Evolutionary conservation across 2,888 invertebrate species (phyloP).

Genomic region (Rhimphoctona megacephalus): DNA sequence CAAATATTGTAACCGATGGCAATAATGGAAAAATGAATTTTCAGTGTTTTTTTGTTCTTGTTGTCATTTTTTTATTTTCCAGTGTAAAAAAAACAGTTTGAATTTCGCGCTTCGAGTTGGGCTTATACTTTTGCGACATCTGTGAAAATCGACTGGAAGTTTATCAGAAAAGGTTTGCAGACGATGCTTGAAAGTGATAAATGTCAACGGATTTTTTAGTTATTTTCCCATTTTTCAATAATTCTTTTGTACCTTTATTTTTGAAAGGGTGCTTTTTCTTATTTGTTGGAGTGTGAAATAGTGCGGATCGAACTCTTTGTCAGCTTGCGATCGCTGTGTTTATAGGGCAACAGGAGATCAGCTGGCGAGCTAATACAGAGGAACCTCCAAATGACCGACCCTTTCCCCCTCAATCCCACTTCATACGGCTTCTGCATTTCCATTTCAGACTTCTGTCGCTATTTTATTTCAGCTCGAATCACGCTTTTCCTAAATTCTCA

Average conservation of each 20-base stretch:
- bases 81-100: background rate
- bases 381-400: conserved; percentile 32
- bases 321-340: background rate
- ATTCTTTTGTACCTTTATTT: background rate
- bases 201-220: background rate
- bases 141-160: background rate
- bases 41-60: background rate
- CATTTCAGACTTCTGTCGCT: conserved; percentile 2
- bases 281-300: background rate
- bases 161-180: background rate
- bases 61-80: background rate
- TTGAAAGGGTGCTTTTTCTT: background rate
- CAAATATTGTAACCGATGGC: background rate
- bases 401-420: background rate
- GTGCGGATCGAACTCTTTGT: background rate
- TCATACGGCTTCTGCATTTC: conserved; percentile 38
- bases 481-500: background rate
- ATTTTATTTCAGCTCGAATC: background rate
- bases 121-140: background rate
- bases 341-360: background rate
- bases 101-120: background rate
- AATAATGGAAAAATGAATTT: background rate
- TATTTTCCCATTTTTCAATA: background rate
- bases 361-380: conserved; percentile 29
- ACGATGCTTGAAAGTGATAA: background rate